Base-by-base conservation (phyloP, 2,113 vertebrate genomes). In the Ellobius talpinus region DNA sequence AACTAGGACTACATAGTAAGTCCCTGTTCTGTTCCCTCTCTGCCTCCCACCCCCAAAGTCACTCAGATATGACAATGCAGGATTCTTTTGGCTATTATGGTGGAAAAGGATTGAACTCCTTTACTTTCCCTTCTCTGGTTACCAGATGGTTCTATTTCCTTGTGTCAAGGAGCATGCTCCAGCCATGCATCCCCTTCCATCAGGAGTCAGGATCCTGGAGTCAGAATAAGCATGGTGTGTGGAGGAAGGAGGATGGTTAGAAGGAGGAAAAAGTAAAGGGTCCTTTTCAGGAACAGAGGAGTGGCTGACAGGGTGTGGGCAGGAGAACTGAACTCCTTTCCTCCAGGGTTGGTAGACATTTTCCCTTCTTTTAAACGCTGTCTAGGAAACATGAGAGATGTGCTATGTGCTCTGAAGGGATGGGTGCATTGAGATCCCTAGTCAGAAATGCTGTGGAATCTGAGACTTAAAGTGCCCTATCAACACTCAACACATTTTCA, bases 171-270 rank as follows among this genome's bases (percentile, higher is more conserved):
- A 93, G 58, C 17, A n/a, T 96, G 50, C 45, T 92, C 14, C 42
- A 19, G 82, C 36, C 47, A 24, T 77, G 23, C 33, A 5, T 65
- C n/a, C 14, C 88, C 36, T 96, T 92, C 91, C 23, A 91, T 93
- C 17, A 91, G 70, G 29, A 92, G 66, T 89, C 85, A 94, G 89
- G 88, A 92, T 96, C 96, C 79, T 96, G 90, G 87, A 65, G 72
- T 47, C 45, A 82, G 78, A 92, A 82, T 19, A 73, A 3, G 11
- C 23, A 65, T 92, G 39, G 52, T 12, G 39, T 93, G 4, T 89
- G 45, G 68, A 90, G 66, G 90, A 47, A 93, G 50, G 16, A 33
- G 31, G 19, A 52, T 47, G 13, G 70, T n/a, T 31, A n/a, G 79
- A 50, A 65, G 39, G 76, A 31, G 68, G 58, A 77, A 77, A 50